Conservation (phyloP, 2,113 vertebrate species). For the Etia nguti region DNA sequence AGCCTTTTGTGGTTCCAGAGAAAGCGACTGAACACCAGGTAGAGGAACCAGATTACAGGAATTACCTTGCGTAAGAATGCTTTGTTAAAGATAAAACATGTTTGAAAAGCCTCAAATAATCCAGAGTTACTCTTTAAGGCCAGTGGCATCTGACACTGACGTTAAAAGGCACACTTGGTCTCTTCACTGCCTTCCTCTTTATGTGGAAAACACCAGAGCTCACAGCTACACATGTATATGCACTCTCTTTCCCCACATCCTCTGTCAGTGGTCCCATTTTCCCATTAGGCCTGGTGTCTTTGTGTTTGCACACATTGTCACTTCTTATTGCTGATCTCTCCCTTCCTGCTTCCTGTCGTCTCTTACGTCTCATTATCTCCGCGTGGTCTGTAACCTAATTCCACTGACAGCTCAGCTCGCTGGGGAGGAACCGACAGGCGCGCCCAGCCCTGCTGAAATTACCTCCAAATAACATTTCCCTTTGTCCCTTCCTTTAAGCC, state of each 20-base stretch:
- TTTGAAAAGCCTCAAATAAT: neutral
- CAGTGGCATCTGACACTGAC: neutral
- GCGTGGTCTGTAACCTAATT: slow-evolving; percentile 52
- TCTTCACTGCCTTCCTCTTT: neutral
- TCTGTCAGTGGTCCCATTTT: neutral
- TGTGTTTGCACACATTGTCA: slow-evolving; percentile 46
- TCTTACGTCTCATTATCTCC: slow-evolving; percentile 44
- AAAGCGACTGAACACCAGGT: neutral
- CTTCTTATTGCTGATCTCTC: slow-evolving; percentile 23
- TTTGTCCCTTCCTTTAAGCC: slow-evolving; percentile 32
- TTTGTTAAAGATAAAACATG: neutral
- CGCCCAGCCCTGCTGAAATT: slow-evolving; percentile 13
- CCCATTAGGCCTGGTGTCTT: slow-evolving; percentile 27
- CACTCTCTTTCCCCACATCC: neutral
- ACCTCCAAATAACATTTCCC: slow-evolving; percentile 64
- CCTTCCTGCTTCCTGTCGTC: neutral
- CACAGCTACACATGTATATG: neutral
- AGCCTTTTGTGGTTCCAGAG: neutral
- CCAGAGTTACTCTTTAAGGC: neutral
- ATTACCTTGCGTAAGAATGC: accelerated
- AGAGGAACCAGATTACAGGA: neutral
- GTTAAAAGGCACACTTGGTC: neutral
- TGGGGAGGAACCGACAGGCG: slow-evolving; percentile 35
- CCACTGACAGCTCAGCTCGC: slow-evolving; percentile 37
- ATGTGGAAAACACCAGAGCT: neutral